Evolutionary conservation across 1,140 invertebrate species (phyloP), one percentile per base, ranked within the genome.

Genomic region (Scaptomyza montana): DNA sequence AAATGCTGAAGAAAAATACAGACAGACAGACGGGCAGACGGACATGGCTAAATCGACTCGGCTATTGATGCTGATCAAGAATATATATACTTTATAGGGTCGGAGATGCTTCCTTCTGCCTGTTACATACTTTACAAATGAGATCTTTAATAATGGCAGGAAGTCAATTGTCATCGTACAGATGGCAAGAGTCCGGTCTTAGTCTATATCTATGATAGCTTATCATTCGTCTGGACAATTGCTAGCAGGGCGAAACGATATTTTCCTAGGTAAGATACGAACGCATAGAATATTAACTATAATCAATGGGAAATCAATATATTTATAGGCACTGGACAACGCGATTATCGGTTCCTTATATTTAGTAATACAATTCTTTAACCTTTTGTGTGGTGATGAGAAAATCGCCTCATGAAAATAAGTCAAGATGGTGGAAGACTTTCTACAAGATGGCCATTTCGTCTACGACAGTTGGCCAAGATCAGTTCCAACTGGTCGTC

Each of bases 91-190:
- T n/a, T n/a, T n/a, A n/a, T n/a, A n/a, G n/a, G n/a, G n/a, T n/a
- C n/a, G n/a, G n/a, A n/a, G n/a, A n/a, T n/a, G n/a, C n/a, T n/a
- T 0, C n/a, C n/a, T n/a, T n/a, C n/a, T n/a, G n/a, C n/a, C n/a
- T n/a, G n/a, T n/a, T n/a, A n/a, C n/a, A n/a, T n/a, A n/a, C n/a
- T n/a, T n/a, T n/a, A n/a, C n/a, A n/a, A 73, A 87, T 25, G 89
- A 93, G 47, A 92, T 94, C 5, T 86, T 95, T 0, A 76, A 76
- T 41, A 86, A 85, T n/a, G 93, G 93, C 21, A 51, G 2, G 62
- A 43, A 9, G 9, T 65, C 45, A 39, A 68, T 10, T 49, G 75
- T 25, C 78, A 84, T 36, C 45, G 54, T 0, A 13, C 50, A 28
- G 8, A 68, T 19, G 55, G 46, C 7, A 54, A 30, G 21, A 61